These are phyloP conservation scores for Hypercompe scribonia DNA, from an alignment of 2,888 invertebrate species.

Conservation along the genomic window DNA sequence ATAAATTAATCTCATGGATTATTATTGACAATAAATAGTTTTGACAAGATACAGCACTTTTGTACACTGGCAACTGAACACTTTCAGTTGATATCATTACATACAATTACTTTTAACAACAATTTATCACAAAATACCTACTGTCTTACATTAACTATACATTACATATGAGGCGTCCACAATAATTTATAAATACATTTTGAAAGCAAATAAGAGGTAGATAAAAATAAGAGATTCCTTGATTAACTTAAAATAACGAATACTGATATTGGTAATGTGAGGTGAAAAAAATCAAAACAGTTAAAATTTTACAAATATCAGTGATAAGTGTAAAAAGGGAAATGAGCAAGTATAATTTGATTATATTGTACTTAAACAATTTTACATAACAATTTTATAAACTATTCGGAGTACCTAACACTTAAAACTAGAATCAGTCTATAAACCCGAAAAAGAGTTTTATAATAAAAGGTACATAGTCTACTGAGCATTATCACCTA, in stretches of 20 bases:
- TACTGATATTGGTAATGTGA: conserved; percentile 82
- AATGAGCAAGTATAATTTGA: conserved; percentile 43
- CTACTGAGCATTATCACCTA: conserved; percentile 73
- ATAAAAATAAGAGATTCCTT: conserved; percentile 82
- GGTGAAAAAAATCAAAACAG: conserved; percentile 45
- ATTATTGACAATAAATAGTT: conserved; percentile 84
- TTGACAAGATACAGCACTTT: conserved; percentile 85
- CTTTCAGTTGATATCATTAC: conserved; percentile 52
- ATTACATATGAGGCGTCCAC: conserved; percentile 69
- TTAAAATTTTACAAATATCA: conserved; percentile 31
- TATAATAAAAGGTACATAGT: conserved; percentile 60
- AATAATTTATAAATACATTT: conserved; percentile 78
- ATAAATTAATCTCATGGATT: conserved; percentile 71
- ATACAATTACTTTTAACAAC: conserved; percentile 58
- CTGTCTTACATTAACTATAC: conserved; percentile 57
- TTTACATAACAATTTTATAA: conserved; percentile 61
- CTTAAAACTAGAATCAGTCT: conserved; percentile 84
- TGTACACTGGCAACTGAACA: conserved; percentile 68
- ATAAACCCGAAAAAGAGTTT: conserved; percentile 80
- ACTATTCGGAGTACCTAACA: conserved; percentile 76
- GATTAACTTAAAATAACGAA: conserved; percentile 76
- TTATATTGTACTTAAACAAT: conserved; percentile 50
- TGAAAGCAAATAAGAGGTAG: conserved; percentile 84
- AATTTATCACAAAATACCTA: conserved; percentile 80
- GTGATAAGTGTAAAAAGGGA: conserved; percentile 30